Conservation (phyloP, 2,113 vertebrate genomes). For the Eurypyga helias region DNA sequence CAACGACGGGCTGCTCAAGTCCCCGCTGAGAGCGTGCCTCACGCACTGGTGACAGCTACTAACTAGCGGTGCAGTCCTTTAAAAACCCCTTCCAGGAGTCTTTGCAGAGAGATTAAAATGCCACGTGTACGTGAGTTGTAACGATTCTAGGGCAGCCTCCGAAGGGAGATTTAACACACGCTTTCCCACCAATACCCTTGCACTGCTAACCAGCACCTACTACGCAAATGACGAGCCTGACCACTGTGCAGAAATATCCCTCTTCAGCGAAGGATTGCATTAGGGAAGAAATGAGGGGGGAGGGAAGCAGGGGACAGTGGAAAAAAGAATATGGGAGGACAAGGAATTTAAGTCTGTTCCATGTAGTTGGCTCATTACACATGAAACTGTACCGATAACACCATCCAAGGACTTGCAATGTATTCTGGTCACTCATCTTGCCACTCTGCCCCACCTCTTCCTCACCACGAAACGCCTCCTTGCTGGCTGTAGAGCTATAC, state of each 20-base stretch:
- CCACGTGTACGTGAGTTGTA: background rate
- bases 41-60: slow-evolving; percentile 33
- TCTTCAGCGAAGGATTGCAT: background rate
- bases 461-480: accelerated
- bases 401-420: background rate
- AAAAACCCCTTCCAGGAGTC: background rate
- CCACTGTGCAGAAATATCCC: background rate
- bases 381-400: background rate
- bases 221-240: background rate
- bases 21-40: background rate
- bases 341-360: background rate
- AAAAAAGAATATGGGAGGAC: background rate
- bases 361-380: background rate
- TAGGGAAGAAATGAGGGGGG: background rate
- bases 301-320: too few relatives aligned
- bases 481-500: background rate
- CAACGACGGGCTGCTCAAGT: background rate
- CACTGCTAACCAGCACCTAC: background rate
- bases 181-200: background rate
- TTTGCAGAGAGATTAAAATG: background rate
- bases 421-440: background rate
- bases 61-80: background rate
- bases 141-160: background rate
- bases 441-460: background rate
- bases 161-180: background rate